phyloP scores from a whole-genome alignment of 2,888 invertebrate genomes.

The Cyclophora albipunctata region DNA sequence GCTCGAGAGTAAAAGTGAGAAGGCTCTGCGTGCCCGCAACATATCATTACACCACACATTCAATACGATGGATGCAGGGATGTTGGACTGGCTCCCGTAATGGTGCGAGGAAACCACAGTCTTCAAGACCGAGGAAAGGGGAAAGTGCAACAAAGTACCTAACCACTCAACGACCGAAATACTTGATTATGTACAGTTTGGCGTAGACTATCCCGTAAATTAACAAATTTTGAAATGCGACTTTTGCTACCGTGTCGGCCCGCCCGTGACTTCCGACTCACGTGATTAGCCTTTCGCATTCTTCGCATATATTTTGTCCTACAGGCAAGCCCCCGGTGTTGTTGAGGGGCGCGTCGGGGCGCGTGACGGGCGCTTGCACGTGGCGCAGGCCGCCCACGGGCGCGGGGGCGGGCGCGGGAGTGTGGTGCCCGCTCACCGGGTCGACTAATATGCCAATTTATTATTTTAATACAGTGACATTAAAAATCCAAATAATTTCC shows the following conservation, averaged over 20 bases:
- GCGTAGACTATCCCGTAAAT: no score
- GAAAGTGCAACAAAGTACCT: background rate
- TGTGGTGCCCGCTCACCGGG: slow-evolving; percentile 29
- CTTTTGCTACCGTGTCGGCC: slow-evolving; percentile 79
- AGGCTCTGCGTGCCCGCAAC: slow-evolving; percentile 66
- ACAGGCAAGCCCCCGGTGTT: slow-evolving; percentile 85
- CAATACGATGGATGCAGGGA: background rate
- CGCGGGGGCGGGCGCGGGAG: slow-evolving; percentile 32
- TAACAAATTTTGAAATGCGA: slow-evolving; percentile 28
- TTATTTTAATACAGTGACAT: slow-evolving; percentile 12
- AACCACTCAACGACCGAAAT: background rate
- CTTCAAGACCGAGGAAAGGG: background rate
- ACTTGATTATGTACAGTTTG: no score
- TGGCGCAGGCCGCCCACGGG: slow-evolving; percentile 78
- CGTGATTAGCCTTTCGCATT: slow-evolving; percentile 98
- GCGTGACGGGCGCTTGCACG: slow-evolving; percentile 84
- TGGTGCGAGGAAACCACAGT: background rate
- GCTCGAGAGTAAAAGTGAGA: slow-evolving; percentile 83
- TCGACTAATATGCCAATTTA: slow-evolving; percentile 37
- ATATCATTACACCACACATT: slow-evolving; percentile 40
- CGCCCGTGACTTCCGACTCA: slow-evolving; percentile 84
- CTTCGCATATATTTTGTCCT: slow-evolving; percentile 95
- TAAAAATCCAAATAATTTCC: background rate
- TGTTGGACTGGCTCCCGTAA: slow-evolving; percentile 18
- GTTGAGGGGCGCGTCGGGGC: slow-evolving; percentile 77